phyloP scores from a whole-genome alignment of 2,888 invertebrate species.

The Hyles lineata region DNA sequence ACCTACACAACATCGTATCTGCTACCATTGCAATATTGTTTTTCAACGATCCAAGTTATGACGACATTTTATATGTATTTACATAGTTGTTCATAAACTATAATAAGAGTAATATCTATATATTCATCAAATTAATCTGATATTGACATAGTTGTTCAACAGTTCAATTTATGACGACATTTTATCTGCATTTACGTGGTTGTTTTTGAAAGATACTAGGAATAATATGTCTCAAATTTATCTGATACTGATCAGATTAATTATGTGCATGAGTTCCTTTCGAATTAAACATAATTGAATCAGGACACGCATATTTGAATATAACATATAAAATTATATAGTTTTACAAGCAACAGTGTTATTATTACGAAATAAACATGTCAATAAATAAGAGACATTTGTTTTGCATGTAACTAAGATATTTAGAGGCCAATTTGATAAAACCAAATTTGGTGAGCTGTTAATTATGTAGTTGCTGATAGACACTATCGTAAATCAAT shows the following conservation, averaged over 20 bases:
- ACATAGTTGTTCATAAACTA: not conserved
- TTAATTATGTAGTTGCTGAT: constrained; percentile 37
- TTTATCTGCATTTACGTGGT: constrained; percentile 5
- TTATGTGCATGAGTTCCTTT: not conserved
- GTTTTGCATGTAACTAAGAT: constrained; percentile 41
- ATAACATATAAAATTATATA: constrained; percentile 35
- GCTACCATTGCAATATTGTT: not conserved
- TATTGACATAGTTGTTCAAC: constrained; percentile 4
- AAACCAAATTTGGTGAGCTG: constrained; percentile 32
- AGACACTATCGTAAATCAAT: constrained; percentile 45
- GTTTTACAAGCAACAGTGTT: constrained; percentile 35
- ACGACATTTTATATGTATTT: constrained; percentile 7
- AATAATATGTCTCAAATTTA: not conserved
- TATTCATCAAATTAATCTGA: not conserved
- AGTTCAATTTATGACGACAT: constrained; percentile 14
- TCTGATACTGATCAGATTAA: not conserved
- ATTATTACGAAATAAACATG: constrained; percentile 38
- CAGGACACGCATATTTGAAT: constrained; percentile 34
- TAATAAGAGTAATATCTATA: not conserved
- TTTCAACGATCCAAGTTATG: constrained; percentile 12
- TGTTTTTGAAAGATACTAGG: too few relatives aligned
- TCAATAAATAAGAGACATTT: constrained; percentile 32
- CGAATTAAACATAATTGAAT: constrained; percentile 32
- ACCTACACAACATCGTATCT: constrained; percentile 4
- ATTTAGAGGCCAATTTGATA: constrained; percentile 44